phyloP scores from a whole-genome alignment of 2,888 invertebrate species.

The Sussaba pulchella region DNA sequence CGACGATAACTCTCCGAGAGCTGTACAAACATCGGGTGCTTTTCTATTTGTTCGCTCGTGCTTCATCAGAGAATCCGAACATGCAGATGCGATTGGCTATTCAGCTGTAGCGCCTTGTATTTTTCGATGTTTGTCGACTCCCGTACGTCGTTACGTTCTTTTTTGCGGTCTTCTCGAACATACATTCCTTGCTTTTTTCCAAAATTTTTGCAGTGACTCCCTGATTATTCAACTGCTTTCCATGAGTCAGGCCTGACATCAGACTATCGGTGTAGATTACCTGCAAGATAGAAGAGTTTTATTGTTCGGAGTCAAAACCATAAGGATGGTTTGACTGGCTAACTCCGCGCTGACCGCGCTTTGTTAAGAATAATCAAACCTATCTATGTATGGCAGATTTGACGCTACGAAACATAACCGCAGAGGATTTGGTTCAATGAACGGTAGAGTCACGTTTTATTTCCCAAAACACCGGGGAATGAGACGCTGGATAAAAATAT shows the following conservation, averaged over 20 bases:
- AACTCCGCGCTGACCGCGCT: no score
- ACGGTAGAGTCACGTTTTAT: no score
- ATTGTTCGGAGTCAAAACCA: not conserved
- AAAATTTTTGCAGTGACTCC: not conserved
- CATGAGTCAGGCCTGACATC: slow-evolving; percentile 19
- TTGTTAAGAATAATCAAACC: no score
- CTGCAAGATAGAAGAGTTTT: slow-evolving; percentile 17
- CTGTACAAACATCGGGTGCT: slow-evolving; percentile 29
- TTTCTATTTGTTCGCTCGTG: slow-evolving; percentile 13
- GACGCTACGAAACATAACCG: no score
- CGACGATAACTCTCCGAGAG: slow-evolving; percentile 29
- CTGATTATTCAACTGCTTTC: slow-evolving; percentile 31
- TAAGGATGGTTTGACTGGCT: no score
- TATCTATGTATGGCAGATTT: no score
- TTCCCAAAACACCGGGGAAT: no score
- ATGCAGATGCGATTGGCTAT: not conserved
- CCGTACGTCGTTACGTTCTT: slow-evolving; percentile 8
- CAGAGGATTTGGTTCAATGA: no score
- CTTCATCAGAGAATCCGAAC: slow-evolving; percentile 31
- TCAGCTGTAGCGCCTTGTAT: slow-evolving; percentile 13
- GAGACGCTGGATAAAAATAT: no score
- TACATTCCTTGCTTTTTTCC: slow-evolving; percentile 33
- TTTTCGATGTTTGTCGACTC: slow-evolving; percentile 6
- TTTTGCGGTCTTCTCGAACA: not conserved
- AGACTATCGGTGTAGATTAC: slow-evolving; percentile 2